Evolutionary conservation across 35 echinoderm and acorn worm species (phyloP), one percentile per base, ranked within the genome.

Genomic region (Amphiura filiformis): DNA sequence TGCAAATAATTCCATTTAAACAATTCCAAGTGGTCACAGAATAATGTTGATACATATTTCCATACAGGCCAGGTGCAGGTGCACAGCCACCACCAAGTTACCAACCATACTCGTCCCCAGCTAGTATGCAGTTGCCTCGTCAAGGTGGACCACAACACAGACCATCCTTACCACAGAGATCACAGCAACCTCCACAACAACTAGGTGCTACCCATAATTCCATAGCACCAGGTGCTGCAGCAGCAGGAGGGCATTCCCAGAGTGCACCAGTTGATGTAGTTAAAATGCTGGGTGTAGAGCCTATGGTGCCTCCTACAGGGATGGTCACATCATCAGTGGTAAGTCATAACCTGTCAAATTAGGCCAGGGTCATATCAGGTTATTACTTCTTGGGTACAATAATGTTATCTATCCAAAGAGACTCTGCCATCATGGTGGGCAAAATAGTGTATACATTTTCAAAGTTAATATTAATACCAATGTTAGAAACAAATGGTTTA

Each of bases 281-380:
- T 23, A n/a, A 70, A 23, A 70, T 70, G 61, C 61, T 70, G 9
- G 83, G 83, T 31, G 37, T 85, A 32, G 83, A 85, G 35, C 83
- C 83, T 22, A 17, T 31, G 37, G 83, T 85, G 13, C 28, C 56
- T 37, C 83, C 83, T 18, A 65, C 83, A 65, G 83, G 83, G 64
- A 12, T 61, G 34, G 56, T 37, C 0, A 38, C 32, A 0, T 36
- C 56, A 23, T 12, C 28, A 37, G 36, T 30, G 37, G 83, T 85
- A 85, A 65, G 83, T 37, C 44, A 52, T 11, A 7, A 11, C 44
- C 20, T 52, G 20, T 20, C 44, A 52, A 52, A 11, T 52, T 52
- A 52, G n/a, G n/a, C n/a, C n/a, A n/a, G n/a, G n/a, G n/a, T n/a
- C n/a, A n/a, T n/a, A n/a, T n/a, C n/a, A n/a, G n/a, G n/a, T n/a